Base-by-base conservation (phyloP, 2,797 vertebrate species). In the Centroberyx gerrardi region DNA sequence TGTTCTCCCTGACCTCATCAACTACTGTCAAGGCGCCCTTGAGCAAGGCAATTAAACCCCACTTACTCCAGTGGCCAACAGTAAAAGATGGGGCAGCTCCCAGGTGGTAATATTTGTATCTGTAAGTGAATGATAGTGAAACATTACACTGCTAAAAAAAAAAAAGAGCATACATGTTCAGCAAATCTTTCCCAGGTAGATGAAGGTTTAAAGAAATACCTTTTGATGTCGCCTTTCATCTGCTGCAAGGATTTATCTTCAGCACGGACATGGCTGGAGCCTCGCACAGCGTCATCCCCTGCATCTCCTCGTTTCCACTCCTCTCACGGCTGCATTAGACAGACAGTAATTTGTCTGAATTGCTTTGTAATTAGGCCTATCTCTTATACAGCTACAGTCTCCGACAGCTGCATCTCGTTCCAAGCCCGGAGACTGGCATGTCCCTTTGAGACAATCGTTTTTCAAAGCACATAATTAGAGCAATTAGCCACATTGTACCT, bases 341-440 rank as follows among this genome's bases (percentile, higher is more conserved):
- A 80, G 89, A 93, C 90, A 91, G 88, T 89, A 90, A 90, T 93
- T 88, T 88, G 76, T 70, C 78, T 85, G 85, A 93, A 93, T 92
- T 93, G 82, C 77, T 79, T 74, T 64, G 90, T 87, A 92, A 92
- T 93, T 90, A 91, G 82, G 78, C 70, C 87, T 71, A 87, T 91
- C 88, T 89, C 86, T 88, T 81, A 78, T 77, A 78, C 78, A 76
- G 83, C 83, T 81, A 80, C 84, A 81, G 82, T 82, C 74, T 60
- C 84, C 78, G 80, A 85, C 91, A 93, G 88, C 90, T 94, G 88
- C 8, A 58, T 71, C 81, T 81, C 31, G 46, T 89, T 92, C 78
- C 79, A 85, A 75, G 69, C 59, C 74, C 72, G 58, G 40, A 80
- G 73, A 88, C 72, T 64, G 58, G 76, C 86, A 79, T 79, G 86